Evolutionary conservation across 2,888 invertebrate species (phyloP).

Genomic region (Agrochola circellaris): DNA sequence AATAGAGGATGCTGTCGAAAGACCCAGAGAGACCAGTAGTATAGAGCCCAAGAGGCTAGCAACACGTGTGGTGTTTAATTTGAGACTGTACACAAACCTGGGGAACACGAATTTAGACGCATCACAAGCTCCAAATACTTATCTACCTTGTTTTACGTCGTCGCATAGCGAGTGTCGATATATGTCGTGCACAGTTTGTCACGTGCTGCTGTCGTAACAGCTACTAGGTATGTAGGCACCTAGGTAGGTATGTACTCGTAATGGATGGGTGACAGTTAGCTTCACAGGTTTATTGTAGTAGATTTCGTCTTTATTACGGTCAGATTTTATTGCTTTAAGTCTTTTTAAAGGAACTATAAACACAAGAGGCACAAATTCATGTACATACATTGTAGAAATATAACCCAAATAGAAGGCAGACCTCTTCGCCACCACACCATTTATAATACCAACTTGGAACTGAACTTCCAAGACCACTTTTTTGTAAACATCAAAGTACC

Average conservation of each 20-base stretch:
- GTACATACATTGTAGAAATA: too few species aligned
- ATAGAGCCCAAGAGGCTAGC: too few species aligned
- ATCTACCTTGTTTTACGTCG: slow-evolving; percentile 7
- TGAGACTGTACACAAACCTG: neutral
- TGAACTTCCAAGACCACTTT: too few species aligned
- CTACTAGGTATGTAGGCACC: neutral
- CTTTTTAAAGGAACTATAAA: too few species aligned
- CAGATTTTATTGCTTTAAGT: neutral
- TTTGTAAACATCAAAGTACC: neutral
- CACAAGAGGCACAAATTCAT: too few species aligned
- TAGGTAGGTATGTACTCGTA: slow-evolving; percentile 1
- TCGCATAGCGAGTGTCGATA: slow-evolving; percentile 6
- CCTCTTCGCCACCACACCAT: too few species aligned
- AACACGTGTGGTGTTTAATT: neutral
- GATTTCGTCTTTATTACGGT: neutral
- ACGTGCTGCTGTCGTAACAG: slow-evolving; percentile 31
- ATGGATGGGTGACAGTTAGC: slow-evolving; percentile 44
- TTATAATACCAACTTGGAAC: too few species aligned
- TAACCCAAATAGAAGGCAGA: too few species aligned
- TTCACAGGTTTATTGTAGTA: slow-evolving; percentile 13
- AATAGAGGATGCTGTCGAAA: neutral
- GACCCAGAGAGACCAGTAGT: neutral
- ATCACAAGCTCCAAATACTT: neutral
- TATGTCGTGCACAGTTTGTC: slow-evolving; percentile 46
- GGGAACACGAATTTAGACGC: neutral